phyloP scores from a whole-genome alignment of 2,888 invertebrate genomes.

The Laspeyria flexula region DNA sequence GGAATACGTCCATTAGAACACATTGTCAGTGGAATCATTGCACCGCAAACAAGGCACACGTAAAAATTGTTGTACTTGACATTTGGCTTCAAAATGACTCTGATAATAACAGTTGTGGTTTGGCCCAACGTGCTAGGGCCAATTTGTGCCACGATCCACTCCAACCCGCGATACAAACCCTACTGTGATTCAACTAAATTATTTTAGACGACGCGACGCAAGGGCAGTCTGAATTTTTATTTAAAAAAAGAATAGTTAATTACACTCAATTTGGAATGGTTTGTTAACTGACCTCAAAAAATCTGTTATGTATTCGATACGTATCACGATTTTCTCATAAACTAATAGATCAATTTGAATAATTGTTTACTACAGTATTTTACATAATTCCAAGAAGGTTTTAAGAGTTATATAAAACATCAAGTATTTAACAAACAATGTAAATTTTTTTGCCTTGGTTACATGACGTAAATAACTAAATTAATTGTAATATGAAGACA shows the following conservation, averaged over 20 bases:
- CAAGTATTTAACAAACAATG: no score
- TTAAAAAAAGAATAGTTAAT: constrained; percentile 5
- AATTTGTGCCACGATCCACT: constrained; percentile 41
- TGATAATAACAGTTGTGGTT: constrained; percentile 42
- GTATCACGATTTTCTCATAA: no score
- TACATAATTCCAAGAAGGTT: no score
- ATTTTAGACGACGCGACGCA: constrained; percentile 10
- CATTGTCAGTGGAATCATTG: constrained; percentile 61
- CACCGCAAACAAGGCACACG: constrained; percentile 38
- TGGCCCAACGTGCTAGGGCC: constrained; percentile 19
- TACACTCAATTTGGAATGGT: constrained; percentile 29
- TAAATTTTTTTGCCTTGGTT: no score
- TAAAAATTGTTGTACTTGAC: constrained; percentile 47
- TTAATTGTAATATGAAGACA: constrained; percentile 27
- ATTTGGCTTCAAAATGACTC: constrained; percentile 41
- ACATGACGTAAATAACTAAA: no score
- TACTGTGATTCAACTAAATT: constrained; percentile 11
- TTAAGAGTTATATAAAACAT: no score
- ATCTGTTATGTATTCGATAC: no score
- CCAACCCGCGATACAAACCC: constrained; percentile 31
- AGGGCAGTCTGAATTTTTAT: neutral
- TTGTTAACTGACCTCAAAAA: no score
- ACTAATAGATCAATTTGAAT: no score
- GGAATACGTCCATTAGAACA: constrained; percentile 63
- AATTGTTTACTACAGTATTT: no score